Evolutionary conservation across 1,140 invertebrate genomes (phyloP), one percentile per base, ranked within the genome.

Genomic region (Sitobion miscanthi): DNA sequence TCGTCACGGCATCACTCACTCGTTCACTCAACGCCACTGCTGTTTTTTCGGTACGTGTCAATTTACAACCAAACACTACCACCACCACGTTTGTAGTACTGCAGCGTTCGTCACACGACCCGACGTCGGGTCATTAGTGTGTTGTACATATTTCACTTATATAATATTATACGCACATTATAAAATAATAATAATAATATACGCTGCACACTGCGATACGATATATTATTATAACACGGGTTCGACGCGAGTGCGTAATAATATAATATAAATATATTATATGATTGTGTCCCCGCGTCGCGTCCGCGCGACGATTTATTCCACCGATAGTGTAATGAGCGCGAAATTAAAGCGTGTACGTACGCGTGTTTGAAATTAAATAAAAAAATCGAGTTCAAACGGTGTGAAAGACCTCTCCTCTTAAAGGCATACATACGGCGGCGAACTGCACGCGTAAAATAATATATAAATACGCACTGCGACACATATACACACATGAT

Each of bases 1-100:
- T 93, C 91, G 91, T 93, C 91, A 93, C 30, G 69, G 77, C 91
- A 52, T 93, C 91, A 86, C 82, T 91, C 90, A 83, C 42, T 91
- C 90, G 57, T 35, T 42, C 54, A 45, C 38, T 90, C 52, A 42
- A 62, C 88, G 88, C 21, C 88, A 23, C 87, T 35, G 49, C 49
- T 90, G 14, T 90, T 25, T 90, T 62, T 90, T 90, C 57, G 88
- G 88, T 45, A 92, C 91, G 91, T 93, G 91, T 93, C 91, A 83
- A 54, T 54, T 93, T 93, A 93, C 91, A 57, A 86, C 47, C n/a
- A 54, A 54, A 86, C 91, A 91, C 90, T 25, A 47, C 91, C 54
- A 42, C 90, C 42, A 47, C 91, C 38, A 42, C 54, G 23, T 47
- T 69, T 23, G 20, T 23, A 35, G 35, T 35, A 35, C 35, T 35